Conservation (phyloP, 2,113 vertebrate species). For the Cyphomyrus discorhynchus region DNA sequence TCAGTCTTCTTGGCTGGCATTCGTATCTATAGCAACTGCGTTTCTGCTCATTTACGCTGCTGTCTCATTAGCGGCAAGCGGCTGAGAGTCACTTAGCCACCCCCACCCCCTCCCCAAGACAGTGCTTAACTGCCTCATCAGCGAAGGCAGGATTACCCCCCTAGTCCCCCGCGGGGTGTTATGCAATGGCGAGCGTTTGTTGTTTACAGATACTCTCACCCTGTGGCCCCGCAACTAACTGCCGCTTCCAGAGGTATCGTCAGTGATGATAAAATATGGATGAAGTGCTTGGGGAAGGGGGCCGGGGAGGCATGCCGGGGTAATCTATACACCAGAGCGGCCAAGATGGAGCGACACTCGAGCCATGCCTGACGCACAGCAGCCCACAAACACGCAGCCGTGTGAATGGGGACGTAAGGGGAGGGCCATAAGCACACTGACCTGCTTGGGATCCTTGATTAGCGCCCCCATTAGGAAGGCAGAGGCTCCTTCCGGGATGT, state of each 20-base stretch:
- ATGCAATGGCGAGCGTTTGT: neutral
- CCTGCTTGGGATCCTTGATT: neutral
- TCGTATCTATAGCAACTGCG: neutral
- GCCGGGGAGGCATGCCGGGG: neutral
- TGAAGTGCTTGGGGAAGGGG: slow-evolving; percentile 8
- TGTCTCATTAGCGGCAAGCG: neutral
- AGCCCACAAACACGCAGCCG: neutral
- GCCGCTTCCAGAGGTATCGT: slow-evolving; percentile 16
- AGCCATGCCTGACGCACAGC: slow-evolving; percentile 18
- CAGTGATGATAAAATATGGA: slow-evolving; percentile 29
- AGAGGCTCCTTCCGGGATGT: neutral
- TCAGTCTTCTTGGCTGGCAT: neutral
- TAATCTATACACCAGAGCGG: slow-evolving; percentile 10
- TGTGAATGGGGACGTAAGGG: neutral
- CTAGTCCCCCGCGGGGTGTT: neutral
- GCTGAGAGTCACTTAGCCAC: neutral
- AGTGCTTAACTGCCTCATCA: neutral
- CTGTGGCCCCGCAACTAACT: slow-evolving; percentile 10
- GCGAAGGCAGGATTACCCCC: neutral
- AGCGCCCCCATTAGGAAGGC: neutral
- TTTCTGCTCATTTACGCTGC: neutral
- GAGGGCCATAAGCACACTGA: neutral
- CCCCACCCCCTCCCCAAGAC: neutral
- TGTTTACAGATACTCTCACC: neutral
- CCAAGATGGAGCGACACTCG: neutral